Percentiles rank a stretch among this genome's conserved stretches.
These are phyloP conservation scores for Nowickia ferox DNA, from an alignment of 2,888 invertebrate species.

Conservation along the genomic window DNA sequence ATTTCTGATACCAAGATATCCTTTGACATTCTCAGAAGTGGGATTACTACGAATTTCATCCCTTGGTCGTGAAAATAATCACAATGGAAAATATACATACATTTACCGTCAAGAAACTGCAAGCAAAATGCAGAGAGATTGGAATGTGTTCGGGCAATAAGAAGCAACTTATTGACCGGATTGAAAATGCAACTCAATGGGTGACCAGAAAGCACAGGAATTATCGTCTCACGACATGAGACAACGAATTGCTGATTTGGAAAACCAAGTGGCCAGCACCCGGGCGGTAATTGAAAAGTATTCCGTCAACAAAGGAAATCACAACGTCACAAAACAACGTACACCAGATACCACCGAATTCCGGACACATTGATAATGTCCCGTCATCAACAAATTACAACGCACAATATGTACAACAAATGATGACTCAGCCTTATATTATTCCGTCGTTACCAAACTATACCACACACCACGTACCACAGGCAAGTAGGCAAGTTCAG, in stretches of 20 bases:
- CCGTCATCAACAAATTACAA: too few relatives aligned
- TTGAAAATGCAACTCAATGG: neutral
- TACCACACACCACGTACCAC: neutral
- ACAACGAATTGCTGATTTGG: neutral
- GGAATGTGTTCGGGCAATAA: neutral
- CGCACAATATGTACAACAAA: too few relatives aligned
- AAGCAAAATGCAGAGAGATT: neutral
- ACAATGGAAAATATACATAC: neutral
- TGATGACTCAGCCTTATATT: too few relatives aligned
- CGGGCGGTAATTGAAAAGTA: neutral
- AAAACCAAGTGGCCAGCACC: conserved; percentile 8
- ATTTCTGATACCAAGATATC: too few relatives aligned
- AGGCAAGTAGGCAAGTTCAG: neutral
- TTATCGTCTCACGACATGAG: conserved; percentile 2
- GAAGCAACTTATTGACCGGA: conserved; percentile 1
- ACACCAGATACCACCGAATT: too few relatives aligned
- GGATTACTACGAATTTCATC: too few relatives aligned
- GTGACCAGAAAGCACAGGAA: neutral
- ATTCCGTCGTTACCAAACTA: too few relatives aligned
- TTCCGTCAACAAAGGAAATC: neutral
- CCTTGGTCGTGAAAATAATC: too few relatives aligned
- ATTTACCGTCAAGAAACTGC: conserved; percentile 16
- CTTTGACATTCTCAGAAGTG: too few relatives aligned
- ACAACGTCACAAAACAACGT: neutral
- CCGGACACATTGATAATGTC: too few relatives aligned